A percentile compares a stretch with the other conserved stretches of the same genome.
These are phyloP conservation scores for Spodoptera littoralis DNA, from an alignment of 2,888 invertebrate species.

Conservation along the genomic window DNA sequence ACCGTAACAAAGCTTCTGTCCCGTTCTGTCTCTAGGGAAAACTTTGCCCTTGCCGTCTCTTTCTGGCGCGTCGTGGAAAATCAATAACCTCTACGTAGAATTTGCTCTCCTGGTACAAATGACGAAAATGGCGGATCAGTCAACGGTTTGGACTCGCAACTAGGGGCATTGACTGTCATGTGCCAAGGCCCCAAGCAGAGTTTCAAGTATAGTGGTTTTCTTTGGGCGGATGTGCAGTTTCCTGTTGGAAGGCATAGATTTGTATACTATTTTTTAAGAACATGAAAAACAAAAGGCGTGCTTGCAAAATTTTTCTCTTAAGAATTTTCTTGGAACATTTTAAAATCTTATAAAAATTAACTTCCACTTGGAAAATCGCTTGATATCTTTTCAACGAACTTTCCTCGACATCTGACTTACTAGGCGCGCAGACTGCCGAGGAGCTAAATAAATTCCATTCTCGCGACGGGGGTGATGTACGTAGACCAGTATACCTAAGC, in stretches of 20 bases:
- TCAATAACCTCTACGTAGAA: conserved; percentile 61
- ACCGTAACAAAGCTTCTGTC: conserved; percentile 20
- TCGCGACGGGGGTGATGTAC: not conserved
- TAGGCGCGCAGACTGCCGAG: conserved; percentile 60
- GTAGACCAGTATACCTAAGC: too few species aligned
- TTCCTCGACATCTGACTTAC: conserved; percentile 76
- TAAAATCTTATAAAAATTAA: not conserved
- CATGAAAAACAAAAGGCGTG: too few species aligned
- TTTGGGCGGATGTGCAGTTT: not conserved
- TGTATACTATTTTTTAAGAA: not conserved
- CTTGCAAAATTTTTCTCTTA: too few species aligned
- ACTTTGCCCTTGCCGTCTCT: conserved; percentile 18
- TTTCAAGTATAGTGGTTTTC: conserved; percentile 1
- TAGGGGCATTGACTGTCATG: conserved; percentile 2
- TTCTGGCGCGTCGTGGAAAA: conserved; percentile 52
- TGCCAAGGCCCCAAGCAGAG: not conserved
- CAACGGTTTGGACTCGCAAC: conserved; percentile 49
- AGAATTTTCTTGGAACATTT: not conserved
- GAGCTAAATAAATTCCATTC: conserved; percentile 41
- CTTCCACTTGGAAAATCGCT: conserved; percentile 55
- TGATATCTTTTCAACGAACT: conserved; percentile 71
- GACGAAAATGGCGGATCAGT: conserved; percentile 80
- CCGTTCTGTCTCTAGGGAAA: conserved; percentile 26
- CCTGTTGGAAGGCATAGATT: not conserved
- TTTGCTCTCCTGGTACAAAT: conserved; percentile 71